Base-by-base conservation (phyloP, 2,113 vertebrate species). In the Picathartes gymnocephalus region DNA sequence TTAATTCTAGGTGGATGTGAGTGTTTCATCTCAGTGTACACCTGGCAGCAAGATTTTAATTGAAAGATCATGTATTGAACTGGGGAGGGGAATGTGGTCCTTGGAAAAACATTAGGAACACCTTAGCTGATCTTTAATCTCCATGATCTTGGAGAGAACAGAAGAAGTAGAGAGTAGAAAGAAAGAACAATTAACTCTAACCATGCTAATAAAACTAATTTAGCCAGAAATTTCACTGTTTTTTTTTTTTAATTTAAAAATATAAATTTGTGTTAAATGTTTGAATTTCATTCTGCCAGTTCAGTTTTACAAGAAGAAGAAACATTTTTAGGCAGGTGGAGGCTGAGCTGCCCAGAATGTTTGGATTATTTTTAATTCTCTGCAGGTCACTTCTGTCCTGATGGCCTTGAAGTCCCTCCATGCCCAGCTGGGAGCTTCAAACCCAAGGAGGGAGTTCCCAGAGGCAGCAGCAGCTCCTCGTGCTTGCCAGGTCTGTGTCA, bases 361-460 rank as follows among this genome's bases (percentile, higher is more conserved):
- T 48, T 48, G 12, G 12, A 30, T 48, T 65, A 15, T 31, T 80
- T 33, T 21, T 2, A 28, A 62, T 33, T 88, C n/a, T 77, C 54
- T 40, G 0, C 37, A 99, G 99, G 98, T 86, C 95, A 98, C 93
- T 98, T 98, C 95, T 98, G 98, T 80, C 86, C 96, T 33, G 96
- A 95, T 70, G 97, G 97, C 58, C 74, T 83, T 28, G 30, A 93
- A 9, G 89, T 90, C 62, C 50, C 95, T 18, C 97, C 96, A 0
- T 99, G 98, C 95, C 98, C 97, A 64, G 96, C 97, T 54, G 98
- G 98, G 81, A 99, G 89, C 47, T 99, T 98, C 82, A 97, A 98
- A 56, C 95, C 90, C 44, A 97, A 93, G 90, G 97, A 98, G 74
- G 98, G 97, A 69, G 44, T 94, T 42, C 94, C 90, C 65, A 92